A percentile compares a stretch with the other conserved stretches of the same genome.
phyloP scores from a whole-genome alignment of 1,140 invertebrate genomes.

The Nephotettix cincticeps region DNA sequence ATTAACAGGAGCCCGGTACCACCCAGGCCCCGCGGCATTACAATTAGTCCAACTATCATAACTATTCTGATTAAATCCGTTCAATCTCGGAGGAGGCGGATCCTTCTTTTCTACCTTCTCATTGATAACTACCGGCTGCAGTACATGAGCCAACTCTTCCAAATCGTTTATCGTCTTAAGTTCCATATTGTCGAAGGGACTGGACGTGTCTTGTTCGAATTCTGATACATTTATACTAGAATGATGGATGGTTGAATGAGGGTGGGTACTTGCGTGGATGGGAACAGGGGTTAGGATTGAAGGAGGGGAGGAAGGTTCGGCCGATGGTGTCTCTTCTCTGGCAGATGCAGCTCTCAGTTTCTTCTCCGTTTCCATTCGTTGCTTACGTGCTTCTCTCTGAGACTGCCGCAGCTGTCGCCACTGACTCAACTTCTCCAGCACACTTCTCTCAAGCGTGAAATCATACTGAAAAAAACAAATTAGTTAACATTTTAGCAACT shows the following conservation, averaged over 20 bases:
- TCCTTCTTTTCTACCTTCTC: neutral
- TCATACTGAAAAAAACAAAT: constrained; percentile 56
- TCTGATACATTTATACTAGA: constrained; percentile 65
- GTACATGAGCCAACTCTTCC: constrained; percentile 76
- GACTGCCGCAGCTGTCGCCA: constrained; percentile 62
- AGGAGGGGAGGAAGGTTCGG: neutral
- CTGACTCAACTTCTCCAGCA: constrained; percentile 66
- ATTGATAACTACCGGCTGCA: constrained; percentile 40
- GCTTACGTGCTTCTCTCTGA: constrained; percentile 56
- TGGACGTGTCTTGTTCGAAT: constrained; percentile 86
- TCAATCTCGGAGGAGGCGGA: constrained; percentile 1
- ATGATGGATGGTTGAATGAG: neutral
- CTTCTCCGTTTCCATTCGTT: constrained; percentile 54
- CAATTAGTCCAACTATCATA: constrained; percentile 8
- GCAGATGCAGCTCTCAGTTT: constrained; percentile 15
- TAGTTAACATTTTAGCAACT: constrained; percentile 10
- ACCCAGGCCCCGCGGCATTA: constrained; percentile 24
- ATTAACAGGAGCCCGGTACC: constrained; percentile 12
- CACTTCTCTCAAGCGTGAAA: constrained; percentile 67
- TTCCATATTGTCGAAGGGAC: constrained; percentile 88
- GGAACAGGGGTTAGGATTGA: constrained; percentile 40
- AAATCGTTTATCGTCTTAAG: constrained; percentile 88
- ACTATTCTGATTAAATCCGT: constrained; percentile 2
- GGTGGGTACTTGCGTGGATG: constrained; percentile 19
- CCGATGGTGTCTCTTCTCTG: neutral